Base-by-base conservation (phyloP, 2,888 invertebrate species). In the Anaspis maculata region DNA sequence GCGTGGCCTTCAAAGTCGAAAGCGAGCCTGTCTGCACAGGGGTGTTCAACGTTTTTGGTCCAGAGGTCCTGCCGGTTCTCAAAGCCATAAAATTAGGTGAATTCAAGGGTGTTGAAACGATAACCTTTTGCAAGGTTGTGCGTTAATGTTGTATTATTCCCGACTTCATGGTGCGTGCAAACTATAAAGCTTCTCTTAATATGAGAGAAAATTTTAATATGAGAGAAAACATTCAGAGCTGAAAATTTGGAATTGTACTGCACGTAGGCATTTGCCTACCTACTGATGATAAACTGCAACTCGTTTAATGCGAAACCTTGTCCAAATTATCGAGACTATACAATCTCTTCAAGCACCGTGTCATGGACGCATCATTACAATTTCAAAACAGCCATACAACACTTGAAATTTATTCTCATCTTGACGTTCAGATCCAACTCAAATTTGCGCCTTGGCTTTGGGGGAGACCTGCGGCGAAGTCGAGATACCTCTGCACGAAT, bases 381-480 rank as follows among this genome's bases (percentile, higher is more conserved):
- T 12, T n/a, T 7, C n/a, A 13, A 6, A 37, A 15, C 7, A 19
- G 7, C 22, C 5, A 22, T 22, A 4, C 11, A 10, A 10, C 22
- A 22, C 22, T 22, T 2, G 3, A 5, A 15, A 31, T 32, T 41
- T 6, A 9, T 19, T 6, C 9, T 19, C 19, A 19, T 19, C 9
- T 19, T 19, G 19, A 19, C n/a, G n/a, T 46, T 29, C 85, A 56
- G 83, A 81, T 2, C 83, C 91, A 0, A 76, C 83, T 43, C 89
- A 92, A 60, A 81, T 91, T 39, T 95, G 94, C 66, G 88, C 88
- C 57, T 80, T 91, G 57, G 77, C 90, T 13, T 82, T 92, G 31
- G 92, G 91, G 1, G 88, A 89, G 58, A 83, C 83, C 6, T 95
- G 94, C 58, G 88, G 84, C 2, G 83, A 83, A 45, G 80, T 85